These are phyloP conservation scores for Pectinophora gossypiella DNA, from an alignment of 1,140 invertebrate genomes.

Conservation along the genomic window DNA sequence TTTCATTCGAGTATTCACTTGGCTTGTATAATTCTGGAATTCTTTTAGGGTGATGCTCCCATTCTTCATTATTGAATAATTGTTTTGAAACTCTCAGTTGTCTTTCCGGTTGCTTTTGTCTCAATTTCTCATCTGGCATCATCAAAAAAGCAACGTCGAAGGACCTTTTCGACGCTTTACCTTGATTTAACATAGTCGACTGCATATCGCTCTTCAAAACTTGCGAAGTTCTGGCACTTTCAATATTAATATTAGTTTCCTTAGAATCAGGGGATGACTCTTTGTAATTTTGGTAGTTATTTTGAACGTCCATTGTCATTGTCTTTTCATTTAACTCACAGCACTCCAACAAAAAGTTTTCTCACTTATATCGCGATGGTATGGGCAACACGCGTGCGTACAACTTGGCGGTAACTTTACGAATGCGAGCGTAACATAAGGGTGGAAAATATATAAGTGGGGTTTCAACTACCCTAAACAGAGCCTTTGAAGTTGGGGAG, in stretches of 20 bases:
- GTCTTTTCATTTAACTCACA: constrained; percentile 59
- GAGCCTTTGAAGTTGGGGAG: constrained; percentile 51
- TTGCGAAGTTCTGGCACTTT: constrained; percentile 61
- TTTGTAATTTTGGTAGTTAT: constrained; percentile 69
- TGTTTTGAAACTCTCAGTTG: constrained; percentile 76
- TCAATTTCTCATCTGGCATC: constrained; percentile 87
- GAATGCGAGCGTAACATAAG: constrained; percentile 61
- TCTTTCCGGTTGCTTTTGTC: constrained; percentile 80
- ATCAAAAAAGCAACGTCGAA: constrained; percentile 93
- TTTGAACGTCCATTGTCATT: constrained; percentile 77
- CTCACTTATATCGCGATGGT: constrained; percentile 57
- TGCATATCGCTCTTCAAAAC: constrained; percentile 49
- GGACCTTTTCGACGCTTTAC: constrained; percentile 80
- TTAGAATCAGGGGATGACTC: constrained; percentile 62
- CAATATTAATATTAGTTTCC: constrained; percentile 55
- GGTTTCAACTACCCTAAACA: constrained; percentile 63
- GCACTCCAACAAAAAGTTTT: constrained; percentile 61
- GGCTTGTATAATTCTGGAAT: constrained; percentile 59
- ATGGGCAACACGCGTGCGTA: constrained; percentile 56
- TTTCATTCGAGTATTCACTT: constrained; percentile 60
- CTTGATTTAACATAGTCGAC: constrained; percentile 48
- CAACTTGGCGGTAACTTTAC: constrained; percentile 45
- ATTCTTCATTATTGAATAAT: constrained; percentile 63
- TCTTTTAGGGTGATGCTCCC: constrained; percentile 57
- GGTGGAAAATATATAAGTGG: constrained; percentile 72